These are phyloP conservation scores for Paedocypris micromegethes DNA, from an alignment of 2,797 vertebrate genomes.

Conservation along the genomic window DNA sequence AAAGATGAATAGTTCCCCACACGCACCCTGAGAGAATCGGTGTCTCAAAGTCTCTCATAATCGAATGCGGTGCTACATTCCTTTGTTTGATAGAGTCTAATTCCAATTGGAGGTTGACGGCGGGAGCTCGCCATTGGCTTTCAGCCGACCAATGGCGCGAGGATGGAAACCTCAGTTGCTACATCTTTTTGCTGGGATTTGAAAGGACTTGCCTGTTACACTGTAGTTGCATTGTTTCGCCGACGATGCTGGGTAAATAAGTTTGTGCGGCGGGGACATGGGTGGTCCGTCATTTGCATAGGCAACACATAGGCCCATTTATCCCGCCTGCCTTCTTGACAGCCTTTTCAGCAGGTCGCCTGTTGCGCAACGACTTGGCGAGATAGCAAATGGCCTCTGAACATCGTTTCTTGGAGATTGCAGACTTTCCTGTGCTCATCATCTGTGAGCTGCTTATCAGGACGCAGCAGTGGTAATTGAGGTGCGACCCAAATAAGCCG, in stretches of 20 bases:
- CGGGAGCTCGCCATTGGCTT: slow-evolving; percentile 44
- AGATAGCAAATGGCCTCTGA: slow-evolving; percentile 16
- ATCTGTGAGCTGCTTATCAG: slow-evolving; percentile 54
- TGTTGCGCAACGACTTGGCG: slow-evolving; percentile 55
- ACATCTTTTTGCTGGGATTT: slow-evolving; percentile 49
- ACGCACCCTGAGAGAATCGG: slow-evolving; percentile 35
- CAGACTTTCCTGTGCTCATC: slow-evolving; percentile 60
- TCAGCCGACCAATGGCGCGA: slow-evolving; percentile 40
- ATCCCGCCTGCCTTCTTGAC: slow-evolving; percentile 53
- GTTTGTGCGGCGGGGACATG: slow-evolving; percentile 47
- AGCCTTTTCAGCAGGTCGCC: slow-evolving; percentile 52
- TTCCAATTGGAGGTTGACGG: slow-evolving; percentile 49
- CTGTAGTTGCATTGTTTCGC: slow-evolving; percentile 39
- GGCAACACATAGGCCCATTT: slow-evolving; percentile 67
- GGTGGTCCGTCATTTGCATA: slow-evolving; percentile 70
- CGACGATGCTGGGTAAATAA: slow-evolving; percentile 24
- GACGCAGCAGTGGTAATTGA: slow-evolving; percentile 60
- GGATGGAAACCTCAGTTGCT: slow-evolving; percentile 43
- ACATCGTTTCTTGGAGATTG: slow-evolving; percentile 49
- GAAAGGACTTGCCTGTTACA: slow-evolving; percentile 38
- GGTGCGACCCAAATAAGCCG: slow-evolving; percentile 72
- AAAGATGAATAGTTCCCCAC: slow-evolving; percentile 31
- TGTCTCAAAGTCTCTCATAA: slow-evolving; percentile 42
- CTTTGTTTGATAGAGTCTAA: slow-evolving; percentile 48
- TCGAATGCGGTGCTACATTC: slow-evolving; percentile 50